Base-by-base conservation (phyloP, 2,888 invertebrate species). In the Pantelozetes paolii region DNA sequence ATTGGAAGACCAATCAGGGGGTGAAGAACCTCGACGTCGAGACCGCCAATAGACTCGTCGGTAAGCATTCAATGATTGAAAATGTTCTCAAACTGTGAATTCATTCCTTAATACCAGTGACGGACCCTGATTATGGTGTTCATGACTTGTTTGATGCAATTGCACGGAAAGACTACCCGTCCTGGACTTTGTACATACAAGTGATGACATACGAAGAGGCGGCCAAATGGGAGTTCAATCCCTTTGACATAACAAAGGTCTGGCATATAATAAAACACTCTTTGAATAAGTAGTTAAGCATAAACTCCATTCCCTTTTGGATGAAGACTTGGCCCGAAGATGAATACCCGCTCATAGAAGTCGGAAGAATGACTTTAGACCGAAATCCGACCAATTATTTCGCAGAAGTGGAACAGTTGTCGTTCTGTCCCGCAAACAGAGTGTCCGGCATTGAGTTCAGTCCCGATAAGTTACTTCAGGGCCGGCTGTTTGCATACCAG, bases 401-500 rank as follows among this genome's bases (percentile, higher is more conserved):
- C 82, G 88, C 91, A 30, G 94, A 96, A 82, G 90, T 95, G 50
- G 96, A 97, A 83, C 95, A 95, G 82, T 85, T 91, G 75, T 95
- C 94, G 2, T 95, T 94, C 83, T 89, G 90, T 79, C 95, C 95
- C 0, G 88, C 92, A 3, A 91, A 94, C 82, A 82, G 95, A 85
- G 88, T 93, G 32, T 94, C 95, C 5, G 96, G 96, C 45, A 91
- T 97, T 79, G 94, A 94, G 82, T 87, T 94, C 0, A 93, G 93
- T 48, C 94, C 93, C 0, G 96, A 96, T 82, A 94, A 92, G 84
- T 90, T 96, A 91, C 86, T 96, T 78, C 86, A 86, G 81, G 93
- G 91, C 1, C 89, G 94, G 75, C 84, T 94, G 18, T 93, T 93
- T 82, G 86, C 92, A 0, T 94, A 98, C 83, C 88, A 88, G 0